Evolutionary conservation across 2,113 vertebrate genomes (phyloP), one percentile per base, ranked within the genome.

Genomic region (Gallinago media): DNA sequence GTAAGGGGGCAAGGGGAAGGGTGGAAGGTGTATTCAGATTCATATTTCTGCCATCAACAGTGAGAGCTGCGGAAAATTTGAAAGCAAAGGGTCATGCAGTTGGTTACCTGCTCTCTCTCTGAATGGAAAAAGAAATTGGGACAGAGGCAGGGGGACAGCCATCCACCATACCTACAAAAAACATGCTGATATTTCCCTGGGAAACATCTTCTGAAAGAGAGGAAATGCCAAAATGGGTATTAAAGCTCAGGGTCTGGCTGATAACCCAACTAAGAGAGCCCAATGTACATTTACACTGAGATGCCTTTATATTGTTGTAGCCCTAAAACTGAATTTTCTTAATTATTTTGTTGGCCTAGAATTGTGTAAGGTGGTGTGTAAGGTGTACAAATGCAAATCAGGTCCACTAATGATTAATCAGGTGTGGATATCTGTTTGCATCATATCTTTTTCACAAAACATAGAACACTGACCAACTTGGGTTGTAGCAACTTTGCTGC

Each of bases 151-250:
- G 9, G 19, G 38, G 7, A 31, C 34, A 66, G 31, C 31, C 16
- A 31, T 34, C 27, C 14, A 49, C 36, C 46, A 49, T 10, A 61
- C 13, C 15, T 46, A 52, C n/a, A 58, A 40, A 58, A 76, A 2
- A 2, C 10, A 71, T 6, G 49, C 73, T 61, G 29, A 4, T 67
- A 23, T 71, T 85, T 71, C 56, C 25, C 22, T 46, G 7, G 25
- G 22, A 7, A 89, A 34, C 3, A 3, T 7, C 11, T 36, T 78
- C 26, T 34, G 17, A 36, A 29, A 0, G 1, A 5, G 15, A 71
- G 29, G 7, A 74, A 18, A 13, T 46, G 32, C 8, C 38, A 72
- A 65, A 78, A 9, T 13, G 8, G 15, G 31, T 58, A 58, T 13
- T 20, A 23, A 50, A 73, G 25, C 11, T 61, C 29, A 38, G 32